Conservation (phyloP, 2,797 vertebrate genomes). For the Cephalopachus bancanus region DNA sequence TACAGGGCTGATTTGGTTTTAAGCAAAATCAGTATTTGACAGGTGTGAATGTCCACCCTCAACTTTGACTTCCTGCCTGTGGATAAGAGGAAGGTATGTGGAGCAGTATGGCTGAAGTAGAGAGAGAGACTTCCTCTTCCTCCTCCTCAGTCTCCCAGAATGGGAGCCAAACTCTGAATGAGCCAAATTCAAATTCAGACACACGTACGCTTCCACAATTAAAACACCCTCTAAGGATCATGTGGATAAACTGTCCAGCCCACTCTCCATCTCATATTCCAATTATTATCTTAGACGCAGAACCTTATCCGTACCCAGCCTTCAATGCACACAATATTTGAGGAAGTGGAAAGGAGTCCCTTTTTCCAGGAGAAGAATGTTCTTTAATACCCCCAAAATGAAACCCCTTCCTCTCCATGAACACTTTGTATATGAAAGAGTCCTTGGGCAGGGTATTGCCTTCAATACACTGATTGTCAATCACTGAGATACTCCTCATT, state of each 20-base stretch:
- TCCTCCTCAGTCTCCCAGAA: background rate
- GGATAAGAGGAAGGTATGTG: background rate
- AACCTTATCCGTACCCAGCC: too few relatives aligned
- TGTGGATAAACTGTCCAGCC: background rate
- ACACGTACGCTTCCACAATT: background rate
- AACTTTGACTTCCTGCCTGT: background rate
- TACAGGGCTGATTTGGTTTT: background rate
- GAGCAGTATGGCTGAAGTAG: background rate
- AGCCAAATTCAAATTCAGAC: background rate
- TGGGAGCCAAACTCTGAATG: background rate
- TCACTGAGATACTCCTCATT: background rate
- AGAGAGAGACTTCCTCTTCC: background rate
- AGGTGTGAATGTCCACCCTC: background rate
- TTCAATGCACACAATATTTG: background rate
- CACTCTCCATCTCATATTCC: background rate
- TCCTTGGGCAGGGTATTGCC: background rate
- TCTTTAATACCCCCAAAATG: constrained; percentile 26
- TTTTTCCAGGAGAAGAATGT: background rate
- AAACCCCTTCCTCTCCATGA: constrained; percentile 49
- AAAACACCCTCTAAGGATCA: background rate
- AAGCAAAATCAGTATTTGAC: background rate
- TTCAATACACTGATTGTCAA: background rate
- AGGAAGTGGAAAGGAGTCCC: background rate
- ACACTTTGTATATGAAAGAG: background rate
- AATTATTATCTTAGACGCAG: background rate